Evolutionary conservation across 2,113 vertebrate species (phyloP).

Genomic region (Rhineura floridana): DNA sequence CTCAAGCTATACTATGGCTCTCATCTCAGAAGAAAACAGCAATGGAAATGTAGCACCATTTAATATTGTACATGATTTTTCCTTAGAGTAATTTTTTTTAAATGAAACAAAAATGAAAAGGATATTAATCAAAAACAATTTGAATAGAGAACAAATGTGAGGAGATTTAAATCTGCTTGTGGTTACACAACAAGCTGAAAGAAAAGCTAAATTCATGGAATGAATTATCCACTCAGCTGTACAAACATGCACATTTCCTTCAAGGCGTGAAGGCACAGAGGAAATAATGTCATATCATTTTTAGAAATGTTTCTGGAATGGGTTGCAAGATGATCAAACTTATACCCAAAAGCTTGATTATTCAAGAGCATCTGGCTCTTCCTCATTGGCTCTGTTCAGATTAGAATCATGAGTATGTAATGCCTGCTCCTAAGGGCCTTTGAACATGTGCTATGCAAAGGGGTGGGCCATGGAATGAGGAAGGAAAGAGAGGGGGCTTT

Average conservation of each 20-base stretch:
- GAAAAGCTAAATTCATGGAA: constrained; percentile 25
- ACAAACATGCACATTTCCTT: constrained; percentile 28
- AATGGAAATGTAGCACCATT: neutral
- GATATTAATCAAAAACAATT: neutral
- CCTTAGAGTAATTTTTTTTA: neutral
- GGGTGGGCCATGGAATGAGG: no score
- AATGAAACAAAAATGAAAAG: neutral
- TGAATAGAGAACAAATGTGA: constrained; percentile 17
- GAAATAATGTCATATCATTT: constrained; percentile 34
- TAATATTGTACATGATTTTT: neutral
- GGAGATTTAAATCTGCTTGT: constrained; percentile 29
- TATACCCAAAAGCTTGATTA: constrained; percentile 16
- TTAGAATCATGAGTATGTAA: neutral
- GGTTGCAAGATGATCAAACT: constrained; percentile 16
- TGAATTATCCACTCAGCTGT: constrained; percentile 16
- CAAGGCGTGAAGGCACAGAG: constrained; percentile 2
- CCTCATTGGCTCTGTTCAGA: neutral
- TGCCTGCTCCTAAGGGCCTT: no score
- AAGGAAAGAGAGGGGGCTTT: no score
- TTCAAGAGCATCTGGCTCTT: neutral
- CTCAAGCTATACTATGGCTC: neutral
- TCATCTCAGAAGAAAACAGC: neutral
- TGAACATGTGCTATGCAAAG: no score
- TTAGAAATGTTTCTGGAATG: constrained; percentile 10
- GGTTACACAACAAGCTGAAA: constrained; percentile 18